Conservation (phyloP, 2,113 vertebrate genomes). For the Corythaeola cristata region DNA sequence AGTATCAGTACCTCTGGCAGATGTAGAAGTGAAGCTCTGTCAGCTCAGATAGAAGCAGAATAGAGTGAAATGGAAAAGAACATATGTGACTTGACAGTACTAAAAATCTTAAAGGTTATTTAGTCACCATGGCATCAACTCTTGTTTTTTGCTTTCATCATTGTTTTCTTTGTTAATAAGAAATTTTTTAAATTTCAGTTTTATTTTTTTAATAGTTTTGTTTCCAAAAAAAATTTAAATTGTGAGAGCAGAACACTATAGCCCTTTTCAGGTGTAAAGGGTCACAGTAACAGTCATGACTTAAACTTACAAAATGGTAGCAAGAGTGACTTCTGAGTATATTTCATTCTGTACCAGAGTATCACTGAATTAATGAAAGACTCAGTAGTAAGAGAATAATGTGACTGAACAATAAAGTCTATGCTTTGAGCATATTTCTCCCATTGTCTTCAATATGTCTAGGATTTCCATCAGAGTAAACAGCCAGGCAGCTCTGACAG, state of each 20-base stretch:
- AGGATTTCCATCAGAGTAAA: neutral
- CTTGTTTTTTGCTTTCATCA: neutral
- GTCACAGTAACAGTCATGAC: neutral
- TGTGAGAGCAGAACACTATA: neutral
- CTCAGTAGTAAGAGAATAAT: neutral
- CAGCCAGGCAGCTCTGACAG: neutral
- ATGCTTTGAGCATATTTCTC: neutral
- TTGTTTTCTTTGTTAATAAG: neutral
- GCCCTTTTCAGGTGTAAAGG: neutral
- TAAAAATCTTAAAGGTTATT: neutral
- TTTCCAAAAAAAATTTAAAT: neutral
- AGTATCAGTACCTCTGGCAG: neutral
- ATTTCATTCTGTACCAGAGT: neutral
- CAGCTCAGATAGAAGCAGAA: conserved; percentile 1
- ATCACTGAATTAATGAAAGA: neutral
- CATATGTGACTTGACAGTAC: conserved; percentile 17
- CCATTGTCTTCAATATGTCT: neutral
- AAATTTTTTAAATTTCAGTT: neutral
- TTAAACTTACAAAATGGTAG: neutral
- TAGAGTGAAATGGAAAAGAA: neutral
- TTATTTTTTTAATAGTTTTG: neutral
- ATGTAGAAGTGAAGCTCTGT: neutral
- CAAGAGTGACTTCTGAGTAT: neutral
- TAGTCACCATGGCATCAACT: neutral
- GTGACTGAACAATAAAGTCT: neutral